Conservation (phyloP, 1,140 invertebrate genomes). For the Trichonephila clavipes region DNA sequence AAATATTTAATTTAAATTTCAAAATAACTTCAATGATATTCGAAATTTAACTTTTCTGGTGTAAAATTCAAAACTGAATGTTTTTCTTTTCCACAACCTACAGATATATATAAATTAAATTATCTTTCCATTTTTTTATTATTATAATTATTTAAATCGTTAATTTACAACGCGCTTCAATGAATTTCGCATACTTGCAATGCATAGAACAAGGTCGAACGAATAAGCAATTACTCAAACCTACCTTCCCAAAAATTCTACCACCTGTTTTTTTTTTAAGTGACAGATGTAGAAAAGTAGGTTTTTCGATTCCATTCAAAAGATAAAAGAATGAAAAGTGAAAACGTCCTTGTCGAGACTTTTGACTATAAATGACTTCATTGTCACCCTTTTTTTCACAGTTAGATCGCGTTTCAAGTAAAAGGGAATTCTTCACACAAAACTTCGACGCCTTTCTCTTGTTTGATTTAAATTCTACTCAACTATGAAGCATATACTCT, state of each 20-base stretch:
- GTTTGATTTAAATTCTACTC: not conserved
- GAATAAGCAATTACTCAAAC: not conserved
- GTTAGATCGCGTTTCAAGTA: not conserved
- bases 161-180: not conserved
- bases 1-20: too few species aligned
- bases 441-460: not conserved
- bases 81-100: not conserved
- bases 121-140: not conserved
- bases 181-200: not conserved
- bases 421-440: not conserved
- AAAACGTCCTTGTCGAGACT: not conserved
- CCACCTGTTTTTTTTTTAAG: not conserved
- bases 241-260: not conserved
- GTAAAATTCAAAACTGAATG: too few species aligned
- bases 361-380: slow-evolving; percentile 7
- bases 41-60: too few species aligned
- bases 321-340: not conserved
- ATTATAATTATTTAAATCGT: not conserved
- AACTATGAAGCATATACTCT: not conserved
- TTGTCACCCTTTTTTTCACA: not conserved
- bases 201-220: not conserved
- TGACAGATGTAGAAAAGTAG: not conserved
- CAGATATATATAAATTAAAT: not conserved
- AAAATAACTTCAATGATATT: too few species aligned
- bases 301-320: not conserved